These are phyloP conservation scores for Drosophila ochracea DNA, from an alignment of 2,888 invertebrate species.

Conservation along the genomic window DNA sequence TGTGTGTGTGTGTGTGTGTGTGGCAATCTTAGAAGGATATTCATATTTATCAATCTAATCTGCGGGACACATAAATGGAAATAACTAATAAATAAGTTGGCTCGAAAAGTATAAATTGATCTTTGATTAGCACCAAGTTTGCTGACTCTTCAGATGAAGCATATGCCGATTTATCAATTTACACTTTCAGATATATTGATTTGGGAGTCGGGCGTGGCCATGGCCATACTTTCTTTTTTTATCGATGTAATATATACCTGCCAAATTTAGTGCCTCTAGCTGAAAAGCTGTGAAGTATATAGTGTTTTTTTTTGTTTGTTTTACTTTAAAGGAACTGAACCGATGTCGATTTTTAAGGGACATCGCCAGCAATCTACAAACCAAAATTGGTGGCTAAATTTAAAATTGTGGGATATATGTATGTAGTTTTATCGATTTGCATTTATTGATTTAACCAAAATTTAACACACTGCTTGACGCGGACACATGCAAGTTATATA, in stretches of 20 bases:
- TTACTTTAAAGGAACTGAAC: neutral
- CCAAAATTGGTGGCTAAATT: neutral
- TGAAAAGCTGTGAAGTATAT: neutral
- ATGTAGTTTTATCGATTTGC: neutral
- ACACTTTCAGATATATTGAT: neutral
- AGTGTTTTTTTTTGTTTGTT: neutral
- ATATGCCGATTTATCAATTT: too few relatives aligned
- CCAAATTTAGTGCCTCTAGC: neutral
- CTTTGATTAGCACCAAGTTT: neutral
- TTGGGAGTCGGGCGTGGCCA: neutral
- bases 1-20: neutral
- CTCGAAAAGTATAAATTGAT: neutral
- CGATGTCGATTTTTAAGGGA: neutral
- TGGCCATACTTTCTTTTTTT: neutral
- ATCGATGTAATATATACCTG: neutral
- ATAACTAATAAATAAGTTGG: neutral
- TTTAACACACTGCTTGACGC: neutral
- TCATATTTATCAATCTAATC: neutral
- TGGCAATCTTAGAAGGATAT: neutral
- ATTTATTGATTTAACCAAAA: neutral
- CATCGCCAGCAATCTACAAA: neutral
- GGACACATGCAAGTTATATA: neutral
- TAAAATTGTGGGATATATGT: neutral
- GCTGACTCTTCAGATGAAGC: neutral
- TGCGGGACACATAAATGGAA: neutral